These are phyloP conservation scores for Drosophila mojavensis DNA, from an alignment of 1,140 invertebrate genomes.

Conservation along the genomic window DNA sequence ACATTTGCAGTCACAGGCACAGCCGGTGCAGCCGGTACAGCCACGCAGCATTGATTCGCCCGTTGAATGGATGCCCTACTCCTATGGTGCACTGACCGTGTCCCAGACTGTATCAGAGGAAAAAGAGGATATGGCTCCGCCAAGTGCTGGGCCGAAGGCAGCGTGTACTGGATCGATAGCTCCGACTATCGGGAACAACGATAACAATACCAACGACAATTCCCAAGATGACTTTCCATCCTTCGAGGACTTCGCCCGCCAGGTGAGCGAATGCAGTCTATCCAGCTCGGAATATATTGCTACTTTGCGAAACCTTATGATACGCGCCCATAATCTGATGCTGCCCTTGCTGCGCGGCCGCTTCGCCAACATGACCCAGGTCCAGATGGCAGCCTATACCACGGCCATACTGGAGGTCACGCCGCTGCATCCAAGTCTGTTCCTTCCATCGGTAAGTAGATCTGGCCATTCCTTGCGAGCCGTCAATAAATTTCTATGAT, in stretches of 20 bases:
- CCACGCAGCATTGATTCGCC: not conserved
- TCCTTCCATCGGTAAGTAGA: constrained; percentile 51
- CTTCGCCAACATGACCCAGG: constrained; percentile 46
- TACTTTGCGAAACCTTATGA: constrained; percentile 52
- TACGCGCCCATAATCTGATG: constrained; percentile 61
- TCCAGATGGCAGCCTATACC: constrained; percentile 58
- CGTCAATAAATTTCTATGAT: not conserved
- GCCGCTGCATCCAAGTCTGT: constrained; percentile 60
- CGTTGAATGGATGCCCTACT: constrained; percentile 34
- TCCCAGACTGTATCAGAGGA: not conserved
- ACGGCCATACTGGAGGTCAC: constrained; percentile 41
- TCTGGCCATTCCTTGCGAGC: accelerated
- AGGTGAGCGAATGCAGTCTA: constrained; percentile 35
- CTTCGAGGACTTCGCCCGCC: constrained; percentile 48
- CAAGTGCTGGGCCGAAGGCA: not conserved
- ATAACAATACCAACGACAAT: not conserved
- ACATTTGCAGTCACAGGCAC: not conserved
- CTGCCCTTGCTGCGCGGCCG: constrained; percentile 42
- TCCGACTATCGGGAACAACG: not conserved
- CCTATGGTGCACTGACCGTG: constrained; percentile 6
- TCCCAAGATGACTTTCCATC: constrained; percentile 20
- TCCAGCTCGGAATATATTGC: constrained; percentile 48
- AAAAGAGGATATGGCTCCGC: not conserved
- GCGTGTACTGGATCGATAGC: not conserved
- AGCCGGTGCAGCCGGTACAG: not conserved